Base-by-base conservation (phyloP, 2,113 vertebrate species). In the Cettia cetti region DNA sequence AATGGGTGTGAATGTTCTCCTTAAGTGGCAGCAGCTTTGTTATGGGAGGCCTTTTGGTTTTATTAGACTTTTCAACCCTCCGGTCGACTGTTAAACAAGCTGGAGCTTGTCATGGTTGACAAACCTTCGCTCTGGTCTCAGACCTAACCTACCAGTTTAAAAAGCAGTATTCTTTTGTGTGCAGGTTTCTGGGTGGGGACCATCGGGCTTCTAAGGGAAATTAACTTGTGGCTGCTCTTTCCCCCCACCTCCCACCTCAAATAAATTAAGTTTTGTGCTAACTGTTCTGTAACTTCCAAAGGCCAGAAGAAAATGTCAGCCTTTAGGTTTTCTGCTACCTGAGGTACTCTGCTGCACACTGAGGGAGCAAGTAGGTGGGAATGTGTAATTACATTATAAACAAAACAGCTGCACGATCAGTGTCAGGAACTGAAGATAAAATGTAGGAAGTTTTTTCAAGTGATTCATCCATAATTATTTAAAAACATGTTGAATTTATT, bases 131-230 rank as follows among this genome's bases (percentile, higher is more conserved):
- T 89, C 95, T 89, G 95, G 96, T 95, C 96, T 75, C 92, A 96
- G 95, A 96, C 96, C 93, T 95, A 96, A 97, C 96, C 94, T 96
- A 97, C 93, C 95, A 95, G 95, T 97, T 97, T 96, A 96, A 95
- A 95, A 94, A 70, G 89, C 91, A 94, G 84, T 91, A 16, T 92
- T 91, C 93, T 95, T 94, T 94, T 97, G 91, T 97, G 70, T 19
- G 87, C 75, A 70, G 94, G 90, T 96, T 96, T 95, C 96, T 95
- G 96, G 95, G 96, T 95, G 94, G 95, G 47, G 96, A 94, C 93
- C 50, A 42, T 82, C 3, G 11, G 49, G 59, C 90, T 95, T 89
- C 91, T 53, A 30, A 94, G 84, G 53, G 81, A 95, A 95, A 69
- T 82, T 76, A 69, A 59, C 65, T 82, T 56, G 53, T 2, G 3